Conservation (phyloP, 2,113 vertebrate genomes). For the Phalacrocorax brasilianus region DNA sequence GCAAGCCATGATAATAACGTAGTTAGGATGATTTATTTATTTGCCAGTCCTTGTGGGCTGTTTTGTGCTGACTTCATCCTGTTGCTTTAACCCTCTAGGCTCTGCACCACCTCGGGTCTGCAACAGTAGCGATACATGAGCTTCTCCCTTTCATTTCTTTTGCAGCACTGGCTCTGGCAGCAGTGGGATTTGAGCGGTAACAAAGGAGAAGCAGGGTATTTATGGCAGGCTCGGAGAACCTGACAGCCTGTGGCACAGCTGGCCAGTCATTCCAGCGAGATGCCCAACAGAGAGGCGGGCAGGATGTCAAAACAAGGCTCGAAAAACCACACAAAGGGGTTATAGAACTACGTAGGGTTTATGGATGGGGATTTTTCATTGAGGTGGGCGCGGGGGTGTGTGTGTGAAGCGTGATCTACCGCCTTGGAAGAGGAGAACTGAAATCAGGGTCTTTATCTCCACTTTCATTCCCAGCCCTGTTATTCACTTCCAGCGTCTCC, state of each 20-base stretch:
- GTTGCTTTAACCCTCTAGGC: slow-evolving; percentile 39
- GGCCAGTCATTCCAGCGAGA: not conserved
- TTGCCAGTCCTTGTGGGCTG: not conserved
- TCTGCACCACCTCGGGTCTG: not conserved
- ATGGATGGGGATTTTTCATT: not conserved
- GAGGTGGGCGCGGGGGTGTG: no score
- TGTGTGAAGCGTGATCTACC: not conserved
- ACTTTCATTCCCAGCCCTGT: not conserved
- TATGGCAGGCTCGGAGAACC: not conserved
- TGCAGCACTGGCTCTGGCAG: not conserved
- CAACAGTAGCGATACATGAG: not conserved
- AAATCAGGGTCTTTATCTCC: not conserved
- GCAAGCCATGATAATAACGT: slow-evolving; percentile 14
- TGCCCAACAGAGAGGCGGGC: not conserved
- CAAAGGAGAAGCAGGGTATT: not conserved
- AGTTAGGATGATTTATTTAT: slow-evolving; percentile 50
- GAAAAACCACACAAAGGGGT: not conserved
- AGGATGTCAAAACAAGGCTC: not conserved
- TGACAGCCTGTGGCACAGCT: not conserved
- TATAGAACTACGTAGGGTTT: not conserved
- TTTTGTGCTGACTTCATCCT: slow-evolving; percentile 53
- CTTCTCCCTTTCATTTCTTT: not conserved
- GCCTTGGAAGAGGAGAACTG: not conserved
- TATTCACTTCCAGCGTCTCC: not conserved
- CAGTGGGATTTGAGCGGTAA: not conserved